These are phyloP conservation scores for Liasis olivaceus DNA, from an alignment of 2,797 vertebrate genomes.

Conservation along the genomic window DNA sequence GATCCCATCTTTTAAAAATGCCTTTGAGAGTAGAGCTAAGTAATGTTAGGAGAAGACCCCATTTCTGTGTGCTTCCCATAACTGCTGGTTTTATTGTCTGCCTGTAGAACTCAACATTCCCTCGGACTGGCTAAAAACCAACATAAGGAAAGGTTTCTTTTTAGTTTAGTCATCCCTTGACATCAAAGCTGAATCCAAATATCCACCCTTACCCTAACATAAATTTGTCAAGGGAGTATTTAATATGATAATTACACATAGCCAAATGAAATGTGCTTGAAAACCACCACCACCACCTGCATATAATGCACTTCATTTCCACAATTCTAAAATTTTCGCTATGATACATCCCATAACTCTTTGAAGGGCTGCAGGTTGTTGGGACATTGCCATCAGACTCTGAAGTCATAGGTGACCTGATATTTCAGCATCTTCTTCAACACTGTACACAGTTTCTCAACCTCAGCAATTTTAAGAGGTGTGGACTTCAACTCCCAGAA, in stretches of 20 bases:
- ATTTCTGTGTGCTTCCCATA: neutral
- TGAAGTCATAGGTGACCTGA: no score
- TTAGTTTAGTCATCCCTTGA: neutral
- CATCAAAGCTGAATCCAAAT: neutral
- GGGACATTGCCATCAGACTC: no score
- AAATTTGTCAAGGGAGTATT: neutral
- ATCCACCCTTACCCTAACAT: neutral
- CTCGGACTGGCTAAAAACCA: neutral
- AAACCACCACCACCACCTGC: neutral
- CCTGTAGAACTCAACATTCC: neutral
- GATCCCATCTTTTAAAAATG: conserved; percentile 11
- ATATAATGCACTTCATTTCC: no score
- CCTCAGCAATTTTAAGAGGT: no score
- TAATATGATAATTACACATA: neutral
- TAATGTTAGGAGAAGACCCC: neutral
- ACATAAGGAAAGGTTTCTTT: neutral
- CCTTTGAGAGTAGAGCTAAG: conserved; percentile 7
- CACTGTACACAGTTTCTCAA: no score
- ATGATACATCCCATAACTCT: neutral
- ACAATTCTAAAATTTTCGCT: neutral
- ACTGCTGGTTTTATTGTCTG: neutral
- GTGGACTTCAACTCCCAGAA: no score
- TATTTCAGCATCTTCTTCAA: neutral
- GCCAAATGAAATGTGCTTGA: neutral
- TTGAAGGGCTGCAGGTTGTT: neutral